Conservation (phyloP, 1,140 invertebrate species). For the Orussus abietinus region DNA sequence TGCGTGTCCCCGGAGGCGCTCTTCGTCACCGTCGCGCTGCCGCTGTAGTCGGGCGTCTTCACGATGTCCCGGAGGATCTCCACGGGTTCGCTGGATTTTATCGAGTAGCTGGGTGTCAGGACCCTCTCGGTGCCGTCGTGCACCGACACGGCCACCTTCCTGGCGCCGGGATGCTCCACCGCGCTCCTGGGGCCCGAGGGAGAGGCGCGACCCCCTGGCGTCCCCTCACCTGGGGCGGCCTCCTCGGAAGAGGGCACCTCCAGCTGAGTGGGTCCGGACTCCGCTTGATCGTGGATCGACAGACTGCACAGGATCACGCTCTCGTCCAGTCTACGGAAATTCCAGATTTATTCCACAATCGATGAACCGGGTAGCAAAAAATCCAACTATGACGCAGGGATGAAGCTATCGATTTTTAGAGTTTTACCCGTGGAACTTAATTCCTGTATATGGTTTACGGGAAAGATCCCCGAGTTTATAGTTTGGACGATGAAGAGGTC, state of each 20-base stretch:
- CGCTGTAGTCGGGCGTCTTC: constrained; percentile 20
- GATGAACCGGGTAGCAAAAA: too few species aligned
- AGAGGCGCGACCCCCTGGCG: constrained; percentile 25
- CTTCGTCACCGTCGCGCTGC: constrained; percentile 42
- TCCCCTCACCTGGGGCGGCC: constrained; percentile 34
- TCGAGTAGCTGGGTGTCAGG: constrained; percentile 24
- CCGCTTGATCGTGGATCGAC: background rate
- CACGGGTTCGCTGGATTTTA: constrained; percentile 23
- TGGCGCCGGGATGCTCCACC: constrained; percentile 16
- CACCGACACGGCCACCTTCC: constrained; percentile 39
- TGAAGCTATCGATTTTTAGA: too few species aligned
- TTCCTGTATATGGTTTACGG: too few species aligned
- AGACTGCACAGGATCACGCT: constrained; percentile 36
- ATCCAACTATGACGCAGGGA: too few species aligned
- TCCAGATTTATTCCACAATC: too few species aligned
- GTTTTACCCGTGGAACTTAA: too few species aligned
- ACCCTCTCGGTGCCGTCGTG: constrained; percentile 38
- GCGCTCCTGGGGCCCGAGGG: constrained; percentile 22
- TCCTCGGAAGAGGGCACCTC: constrained; percentile 22
- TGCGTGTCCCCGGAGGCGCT: constrained; percentile 48
- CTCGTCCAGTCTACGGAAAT: constrained; percentile 59
- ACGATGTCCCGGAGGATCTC: constrained; percentile 24
- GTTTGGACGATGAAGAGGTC: too few species aligned
- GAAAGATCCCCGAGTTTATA: too few species aligned
- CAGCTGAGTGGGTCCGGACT: constrained; percentile 9